Base-by-base conservation (phyloP, 2,888 invertebrate genomes). In the Melieria picta region DNA sequence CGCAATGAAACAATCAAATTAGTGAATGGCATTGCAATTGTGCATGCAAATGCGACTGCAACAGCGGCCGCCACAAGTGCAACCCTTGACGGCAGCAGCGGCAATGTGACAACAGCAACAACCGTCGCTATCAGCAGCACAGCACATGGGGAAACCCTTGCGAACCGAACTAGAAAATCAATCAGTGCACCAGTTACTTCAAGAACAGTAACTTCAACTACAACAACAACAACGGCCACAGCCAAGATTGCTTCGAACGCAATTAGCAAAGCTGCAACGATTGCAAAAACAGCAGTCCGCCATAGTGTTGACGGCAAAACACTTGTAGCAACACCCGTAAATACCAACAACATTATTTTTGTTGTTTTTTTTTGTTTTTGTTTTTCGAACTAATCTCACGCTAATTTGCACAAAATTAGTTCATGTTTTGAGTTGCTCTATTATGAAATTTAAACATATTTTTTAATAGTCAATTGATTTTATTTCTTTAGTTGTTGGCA, bases 261-360 rank as follows among this genome's bases (percentile, higher is more conserved):
- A 47, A 47, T 7, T n/a, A 7, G 57, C 46, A 64, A 47, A 58
- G 63, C 74, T 52, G 72, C 70, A 72, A 67, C 50, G 66, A 56
- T 50, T 60, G 10, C 10, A 72, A 70, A 65, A 71, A 65, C 74
- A 52, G 65, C 68, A 76, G 56, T 47, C 1, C 42, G 55, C 13
- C 9, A 52, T 7, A n/a, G 7, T n/a, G 55, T 65, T 74, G 73
- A 76, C 72, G 30, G 30, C 30, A 30, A 30, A 30, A 30, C 30
- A 30, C 79, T 80, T 67, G 76, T 74, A 67, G 77, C 77, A 73
- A 74, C 75, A 60, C 82, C 81, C 77, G 81, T 81, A 81, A 81
- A 81, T 81, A 73, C 45, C 13, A 43, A 61, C 9, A 45, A 61
- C 13, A 61, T 66, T 66, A 30, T 30, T 30, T 30, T 66, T 57